Evolutionary conservation across 2,113 vertebrate genomes (phyloP), one percentile per base, ranked within the genome.

Genomic region (Galeopterus variegatus): DNA sequence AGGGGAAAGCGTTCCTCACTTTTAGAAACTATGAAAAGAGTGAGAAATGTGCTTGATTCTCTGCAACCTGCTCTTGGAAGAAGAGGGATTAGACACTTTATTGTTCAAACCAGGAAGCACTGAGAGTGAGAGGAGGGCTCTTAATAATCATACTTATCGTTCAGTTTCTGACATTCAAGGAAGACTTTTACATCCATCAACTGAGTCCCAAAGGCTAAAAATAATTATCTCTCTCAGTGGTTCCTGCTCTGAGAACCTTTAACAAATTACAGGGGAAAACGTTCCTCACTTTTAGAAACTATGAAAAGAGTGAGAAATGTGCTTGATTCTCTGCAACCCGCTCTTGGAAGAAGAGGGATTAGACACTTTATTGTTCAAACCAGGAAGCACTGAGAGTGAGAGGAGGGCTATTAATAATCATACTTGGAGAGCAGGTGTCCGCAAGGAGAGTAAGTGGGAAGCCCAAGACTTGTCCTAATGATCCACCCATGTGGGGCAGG

Each of bases 401-500:
- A 64, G 48, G 89, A 67, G 56, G 50, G 28, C 31, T 48, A 41
- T 19, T 28, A 6, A 14, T 52, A 48, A 81, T 67, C 21, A 26
- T 10, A 60, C 41, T 1, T 6, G 41, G 60, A 82, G 48, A 75
- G n/a, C 26, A 73, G 52, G 36, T 19, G 1, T 33, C 4, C 48
- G 6, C 7, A 0, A 15, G 31, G n/a, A 56, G 75, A 23, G 73
- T 31, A 41, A 36, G 12, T 5, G 8, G 87, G 60, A 36, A 24
- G 0, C 36, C 21, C 6, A 41, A 41, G 41, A 41, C 41, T 41
- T 3, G 17, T 56, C 10, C 33, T 13, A 13, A 0, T 23, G n/a
- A 36, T 41, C 73, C 13, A 23, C 0, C 0, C 36, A 0, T 3
- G 1, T 4, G 52, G 9, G 11, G 54, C 17, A 9, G 10, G 6